Percentiles rank a stretch among this genome's conserved stretches.
Conservation (phyloP, 2,888 invertebrate genomes). For the Cryptops parisi region DNA sequence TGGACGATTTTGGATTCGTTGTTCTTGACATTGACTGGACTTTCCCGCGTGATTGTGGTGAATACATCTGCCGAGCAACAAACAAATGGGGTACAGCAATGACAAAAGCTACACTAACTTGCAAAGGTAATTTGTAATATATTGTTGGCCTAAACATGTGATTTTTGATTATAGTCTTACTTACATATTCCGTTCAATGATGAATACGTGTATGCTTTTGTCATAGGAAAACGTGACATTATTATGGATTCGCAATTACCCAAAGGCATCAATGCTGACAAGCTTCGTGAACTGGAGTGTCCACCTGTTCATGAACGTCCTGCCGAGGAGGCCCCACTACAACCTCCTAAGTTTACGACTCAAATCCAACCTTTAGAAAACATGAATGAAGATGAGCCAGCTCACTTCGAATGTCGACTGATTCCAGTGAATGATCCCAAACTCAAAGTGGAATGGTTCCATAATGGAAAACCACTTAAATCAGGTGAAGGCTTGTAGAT, state of each 20-base stretch:
- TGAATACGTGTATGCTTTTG: no score
- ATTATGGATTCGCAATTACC: slow-evolving; percentile 82
- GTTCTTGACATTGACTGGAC: slow-evolving; percentile 81
- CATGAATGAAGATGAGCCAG: slow-evolving; percentile 78
- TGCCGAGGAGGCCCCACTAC: slow-evolving; percentile 44
- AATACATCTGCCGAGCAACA: slow-evolving; percentile 80
- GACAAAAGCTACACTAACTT: slow-evolving; percentile 73
- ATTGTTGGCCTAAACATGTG: no score
- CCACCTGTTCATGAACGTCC: slow-evolving; percentile 54
- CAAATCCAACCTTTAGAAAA: slow-evolving; percentile 60
- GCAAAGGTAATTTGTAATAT: slow-evolving; percentile 49
- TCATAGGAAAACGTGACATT: slow-evolving; percentile 45
- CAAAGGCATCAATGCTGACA: slow-evolving; percentile 83
- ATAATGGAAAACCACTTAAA: slow-evolving; percentile 75
- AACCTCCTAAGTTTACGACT: slow-evolving; percentile 73
- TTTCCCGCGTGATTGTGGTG: slow-evolving; percentile 77
- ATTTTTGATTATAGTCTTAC: no score
- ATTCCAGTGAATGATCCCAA: slow-evolving; percentile 89
- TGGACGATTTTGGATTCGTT: slow-evolving; percentile 90
- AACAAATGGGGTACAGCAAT: slow-evolving; percentile 91
- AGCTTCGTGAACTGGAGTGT: slow-evolving; percentile 71
- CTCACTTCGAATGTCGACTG: slow-evolving; percentile 88
- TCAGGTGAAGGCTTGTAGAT: no score
- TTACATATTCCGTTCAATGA: no score
- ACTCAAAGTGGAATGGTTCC: slow-evolving; percentile 72